Evolutionary conservation across 2,888 invertebrate genomes (phyloP).

Genomic region (Endomychus coccineus): DNA sequence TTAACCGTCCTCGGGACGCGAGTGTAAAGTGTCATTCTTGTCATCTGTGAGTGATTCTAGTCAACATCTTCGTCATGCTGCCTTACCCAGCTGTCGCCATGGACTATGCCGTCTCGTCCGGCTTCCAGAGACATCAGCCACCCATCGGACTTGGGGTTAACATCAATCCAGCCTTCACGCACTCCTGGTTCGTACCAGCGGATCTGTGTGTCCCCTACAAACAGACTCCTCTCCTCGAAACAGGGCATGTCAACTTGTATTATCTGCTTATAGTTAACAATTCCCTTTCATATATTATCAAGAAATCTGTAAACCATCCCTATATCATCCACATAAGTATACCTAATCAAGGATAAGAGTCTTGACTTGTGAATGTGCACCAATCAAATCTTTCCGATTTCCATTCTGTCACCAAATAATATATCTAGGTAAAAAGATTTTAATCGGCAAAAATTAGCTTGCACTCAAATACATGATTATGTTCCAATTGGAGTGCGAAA

Average conservation of each 20-base stretch:
- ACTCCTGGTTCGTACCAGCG: slow-evolving; percentile 94
- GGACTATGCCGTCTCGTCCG: slow-evolving; percentile 63
- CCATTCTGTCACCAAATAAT: too few species aligned
- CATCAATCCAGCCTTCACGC: slow-evolving; percentile 76
- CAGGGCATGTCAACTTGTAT: slow-evolving; percentile 66
- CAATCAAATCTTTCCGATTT: too few species aligned
- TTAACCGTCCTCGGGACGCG: slow-evolving; percentile 11
- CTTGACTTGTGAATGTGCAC: too few species aligned
- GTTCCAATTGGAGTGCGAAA: too few species aligned
- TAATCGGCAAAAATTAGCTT: too few species aligned
- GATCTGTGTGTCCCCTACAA: slow-evolving; percentile 86
- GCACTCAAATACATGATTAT: too few species aligned
- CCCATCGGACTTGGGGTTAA: slow-evolving; percentile 48
- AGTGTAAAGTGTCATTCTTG: slow-evolving; percentile 15
- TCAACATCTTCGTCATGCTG: slow-evolving; percentile 52
- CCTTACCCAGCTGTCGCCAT: slow-evolving; percentile 85
- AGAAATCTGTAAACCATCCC: too few species aligned
- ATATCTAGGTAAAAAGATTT: too few species aligned
- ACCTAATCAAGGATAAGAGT: too few species aligned
- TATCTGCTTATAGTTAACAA: slow-evolving; percentile 16
- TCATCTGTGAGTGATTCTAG: slow-evolving; percentile 19
- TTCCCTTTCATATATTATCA: too few species aligned
- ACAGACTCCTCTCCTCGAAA: slow-evolving; percentile 78
- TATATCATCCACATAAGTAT: too few species aligned
- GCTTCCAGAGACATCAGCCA: slow-evolving; percentile 38